These are phyloP conservation scores for Nematolebias whitei DNA, from an alignment of 2,113 vertebrate species.

Conservation along the genomic window DNA sequence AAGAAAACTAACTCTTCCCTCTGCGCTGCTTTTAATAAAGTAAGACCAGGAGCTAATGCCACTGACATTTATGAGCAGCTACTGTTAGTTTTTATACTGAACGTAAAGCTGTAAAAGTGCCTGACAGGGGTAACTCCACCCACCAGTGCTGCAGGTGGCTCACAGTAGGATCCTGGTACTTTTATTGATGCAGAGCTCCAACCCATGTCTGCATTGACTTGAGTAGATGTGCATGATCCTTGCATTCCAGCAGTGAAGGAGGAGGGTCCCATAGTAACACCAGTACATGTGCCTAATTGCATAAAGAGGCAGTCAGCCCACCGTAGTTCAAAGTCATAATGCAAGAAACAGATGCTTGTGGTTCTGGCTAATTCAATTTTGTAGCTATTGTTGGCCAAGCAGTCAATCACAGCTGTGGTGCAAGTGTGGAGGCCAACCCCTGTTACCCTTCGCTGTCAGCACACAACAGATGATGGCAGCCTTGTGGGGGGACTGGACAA, in stretches of 20 bases:
- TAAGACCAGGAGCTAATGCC: too few species aligned
- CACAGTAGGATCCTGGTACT: constrained; percentile 35
- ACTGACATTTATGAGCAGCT: not conserved
- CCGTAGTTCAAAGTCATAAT: constrained; percentile 53
- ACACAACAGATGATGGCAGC: constrained; percentile 8
- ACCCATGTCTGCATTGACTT: constrained; percentile 61
- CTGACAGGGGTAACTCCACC: not conserved
- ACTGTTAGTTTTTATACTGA: not conserved
- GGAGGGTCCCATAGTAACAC: constrained; percentile 50
- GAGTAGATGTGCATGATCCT: constrained; percentile 58
- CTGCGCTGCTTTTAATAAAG: too few species aligned
- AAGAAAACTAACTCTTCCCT: too few species aligned
- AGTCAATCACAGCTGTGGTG: constrained; percentile 49
- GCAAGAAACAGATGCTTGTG: constrained; percentile 72
- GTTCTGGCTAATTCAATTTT: constrained; percentile 74
- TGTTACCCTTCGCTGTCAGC: constrained; percentile 41
- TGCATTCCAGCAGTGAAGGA: constrained; percentile 53
- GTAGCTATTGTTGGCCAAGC: constrained; percentile 46
- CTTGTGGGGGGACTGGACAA: not conserved
- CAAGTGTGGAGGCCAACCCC: constrained; percentile 36
- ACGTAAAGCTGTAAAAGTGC: not conserved
- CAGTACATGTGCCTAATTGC: constrained; percentile 48
- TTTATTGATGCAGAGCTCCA: constrained; percentile 41
- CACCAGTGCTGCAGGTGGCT: constrained; percentile 19
- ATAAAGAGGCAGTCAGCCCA: constrained; percentile 58